Evolutionary conservation across 2,113 vertebrate genomes (phyloP).

Genomic region (Andinoacara biseriatus): DNA sequence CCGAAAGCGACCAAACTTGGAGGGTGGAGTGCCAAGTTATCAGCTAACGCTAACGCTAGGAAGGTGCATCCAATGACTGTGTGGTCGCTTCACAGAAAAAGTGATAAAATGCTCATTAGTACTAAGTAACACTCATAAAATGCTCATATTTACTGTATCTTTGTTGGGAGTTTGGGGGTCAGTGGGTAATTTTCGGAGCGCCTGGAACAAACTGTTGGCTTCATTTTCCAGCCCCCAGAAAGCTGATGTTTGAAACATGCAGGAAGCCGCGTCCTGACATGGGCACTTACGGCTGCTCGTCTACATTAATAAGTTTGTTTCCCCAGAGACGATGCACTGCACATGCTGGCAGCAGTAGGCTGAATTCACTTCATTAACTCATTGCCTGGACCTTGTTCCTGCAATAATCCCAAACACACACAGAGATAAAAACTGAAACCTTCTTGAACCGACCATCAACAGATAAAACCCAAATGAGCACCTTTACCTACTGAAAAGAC

Average conservation of each 20-base stretch:
- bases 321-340: not conserved
- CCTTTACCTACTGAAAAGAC: not conserved
- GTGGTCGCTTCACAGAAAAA: not conserved
- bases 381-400: not conserved
- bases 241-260: rapidly evolving
- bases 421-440: not conserved
- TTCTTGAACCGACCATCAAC: not conserved
- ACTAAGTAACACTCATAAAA: rapidly evolving
- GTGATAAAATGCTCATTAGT: not conserved
- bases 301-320: not conserved
- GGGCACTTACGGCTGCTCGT: not conserved
- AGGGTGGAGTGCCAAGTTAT: not conserved
- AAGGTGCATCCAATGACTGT: too few relatives aligned
- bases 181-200: too few relatives aligned
- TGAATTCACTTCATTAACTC: not conserved
- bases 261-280: rapidly evolving
- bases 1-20: not conserved
- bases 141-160: not conserved
- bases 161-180: not conserved
- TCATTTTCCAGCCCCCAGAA: not conserved
- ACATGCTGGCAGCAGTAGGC: not conserved
- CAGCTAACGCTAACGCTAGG: too few relatives aligned
- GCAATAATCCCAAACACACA: not conserved
- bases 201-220: not conserved
- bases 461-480: not conserved